Conservation (phyloP, 92 coral and sea anemone genomes). For the Umimayanthus chanpuru region DNA sequence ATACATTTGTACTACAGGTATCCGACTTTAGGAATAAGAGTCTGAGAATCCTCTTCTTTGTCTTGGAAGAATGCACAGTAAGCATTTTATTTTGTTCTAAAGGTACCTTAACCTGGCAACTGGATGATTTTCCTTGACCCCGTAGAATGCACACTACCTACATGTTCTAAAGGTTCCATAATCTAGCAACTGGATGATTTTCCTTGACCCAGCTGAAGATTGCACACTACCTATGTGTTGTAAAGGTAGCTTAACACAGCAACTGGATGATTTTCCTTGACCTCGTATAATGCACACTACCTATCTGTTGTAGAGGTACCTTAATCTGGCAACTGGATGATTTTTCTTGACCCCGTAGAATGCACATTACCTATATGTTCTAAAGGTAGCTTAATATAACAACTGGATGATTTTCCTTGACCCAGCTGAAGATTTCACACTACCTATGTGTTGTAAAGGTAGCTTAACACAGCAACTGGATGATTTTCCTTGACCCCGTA, state of each 20-base stretch:
- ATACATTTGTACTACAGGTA: too few relatives aligned
- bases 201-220: background rate
- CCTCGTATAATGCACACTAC: background rate
- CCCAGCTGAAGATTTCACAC: too few relatives aligned
- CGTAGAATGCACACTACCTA: too few relatives aligned
- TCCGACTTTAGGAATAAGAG: too few relatives aligned
- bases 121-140: too few relatives aligned
- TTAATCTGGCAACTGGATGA: constrained; percentile 91
- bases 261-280: background rate
- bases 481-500: background rate
- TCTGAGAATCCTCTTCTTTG: too few relatives aligned
- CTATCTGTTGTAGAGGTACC: constrained; percentile 50
- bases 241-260: background rate
- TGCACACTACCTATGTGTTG: background rate
- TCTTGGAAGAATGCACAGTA: background rate
- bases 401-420: too few relatives aligned
- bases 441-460: too few relatives aligned
- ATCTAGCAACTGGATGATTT: constrained; percentile 5
- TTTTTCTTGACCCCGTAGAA: constrained; percentile 98
- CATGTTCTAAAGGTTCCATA: too few relatives aligned
- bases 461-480: too few relatives aligned
- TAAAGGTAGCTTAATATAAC: background rate
- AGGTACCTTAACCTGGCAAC: constrained; percentile 18
- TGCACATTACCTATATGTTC: too few relatives aligned
- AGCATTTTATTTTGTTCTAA: too few relatives aligned